These are phyloP conservation scores for Mycteria americana DNA, from an alignment of 2,797 vertebrate species.

Conservation along the genomic window DNA sequence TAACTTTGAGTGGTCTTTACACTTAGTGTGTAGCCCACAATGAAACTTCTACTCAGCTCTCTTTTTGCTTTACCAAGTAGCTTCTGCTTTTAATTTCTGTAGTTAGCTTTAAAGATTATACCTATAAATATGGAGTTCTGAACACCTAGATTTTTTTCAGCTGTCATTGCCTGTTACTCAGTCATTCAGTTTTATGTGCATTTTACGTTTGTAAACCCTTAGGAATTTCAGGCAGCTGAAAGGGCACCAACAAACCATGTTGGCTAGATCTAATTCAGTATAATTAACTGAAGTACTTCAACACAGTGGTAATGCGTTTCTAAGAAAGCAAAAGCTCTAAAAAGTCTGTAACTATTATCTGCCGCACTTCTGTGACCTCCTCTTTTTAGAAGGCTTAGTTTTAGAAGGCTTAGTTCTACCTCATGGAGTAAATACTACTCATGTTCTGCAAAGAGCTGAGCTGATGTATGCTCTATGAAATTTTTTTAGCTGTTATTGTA, in stretches of 20 bases:
- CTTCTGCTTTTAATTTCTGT: neutral
- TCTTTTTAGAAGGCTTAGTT: neutral
- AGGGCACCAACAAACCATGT: neutral
- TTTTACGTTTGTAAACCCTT: neutral
- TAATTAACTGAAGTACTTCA: neutral
- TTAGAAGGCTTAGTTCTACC: neutral
- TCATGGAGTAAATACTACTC: neutral
- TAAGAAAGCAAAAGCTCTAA: neutral
- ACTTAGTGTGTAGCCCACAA: neutral
- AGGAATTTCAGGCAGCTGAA: neutral
- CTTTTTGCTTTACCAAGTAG: neutral
- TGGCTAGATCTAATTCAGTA: neutral
- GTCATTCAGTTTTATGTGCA: neutral
- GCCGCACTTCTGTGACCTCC: neutral
- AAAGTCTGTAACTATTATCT: neutral
- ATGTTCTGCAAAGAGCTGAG: neutral
- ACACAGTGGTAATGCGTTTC: neutral
- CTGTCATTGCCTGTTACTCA: neutral
- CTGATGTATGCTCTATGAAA: neutral
- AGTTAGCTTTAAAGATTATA: neutral
- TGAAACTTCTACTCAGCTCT: neutral
- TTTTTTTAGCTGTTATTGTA: neutral
- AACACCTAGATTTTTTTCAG: neutral
- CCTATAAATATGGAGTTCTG: neutral
- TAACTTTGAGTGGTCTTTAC: neutral